Conservation (phyloP, 2,888 invertebrate species). For the Diabrotica balteata region DNA sequence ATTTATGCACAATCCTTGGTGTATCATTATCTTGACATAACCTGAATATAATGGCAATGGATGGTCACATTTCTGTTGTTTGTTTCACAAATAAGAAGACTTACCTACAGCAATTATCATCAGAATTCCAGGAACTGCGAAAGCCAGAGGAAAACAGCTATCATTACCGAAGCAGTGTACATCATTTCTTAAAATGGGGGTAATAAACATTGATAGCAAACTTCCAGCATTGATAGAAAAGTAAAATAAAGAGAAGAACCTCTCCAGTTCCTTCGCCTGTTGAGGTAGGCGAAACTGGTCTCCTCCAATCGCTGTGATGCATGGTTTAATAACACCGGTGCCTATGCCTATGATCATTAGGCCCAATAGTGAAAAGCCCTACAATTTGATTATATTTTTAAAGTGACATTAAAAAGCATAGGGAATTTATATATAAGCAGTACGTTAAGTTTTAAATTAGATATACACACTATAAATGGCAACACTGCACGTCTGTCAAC, state of each 20-base stretch:
- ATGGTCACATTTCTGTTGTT: no score
- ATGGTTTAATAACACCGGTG: slow-evolving; percentile 96
- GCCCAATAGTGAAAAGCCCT: slow-evolving; percentile 64
- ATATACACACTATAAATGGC: no score
- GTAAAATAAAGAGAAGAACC: slow-evolving; percentile 94
- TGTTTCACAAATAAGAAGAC: slow-evolving; percentile 35
- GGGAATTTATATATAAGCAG: no score
- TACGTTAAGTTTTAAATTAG: no score
- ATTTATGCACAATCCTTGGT: no score
- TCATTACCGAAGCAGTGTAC: slow-evolving; percentile 78
- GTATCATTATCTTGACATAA: no score
- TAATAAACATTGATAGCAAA: slow-evolving; percentile 84
- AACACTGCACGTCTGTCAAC: no score
- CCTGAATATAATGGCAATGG: no score
- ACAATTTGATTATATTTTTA: not conserved
- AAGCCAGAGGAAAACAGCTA: slow-evolving; percentile 85
- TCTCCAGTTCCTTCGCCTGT: slow-evolving; percentile 78
- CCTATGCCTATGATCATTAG: slow-evolving; percentile 83
- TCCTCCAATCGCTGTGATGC: slow-evolving; percentile 94
- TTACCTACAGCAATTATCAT: slow-evolving; percentile 85
- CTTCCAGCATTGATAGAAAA: slow-evolving; percentile 93
- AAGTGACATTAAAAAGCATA: no score
- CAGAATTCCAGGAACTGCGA: slow-evolving; percentile 86
- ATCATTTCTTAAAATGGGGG: slow-evolving; percentile 84
- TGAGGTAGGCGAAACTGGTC: slow-evolving; percentile 88